Conservation (phyloP, 2,113 vertebrate genomes). For the Micronycteris hirsuta region DNA sequence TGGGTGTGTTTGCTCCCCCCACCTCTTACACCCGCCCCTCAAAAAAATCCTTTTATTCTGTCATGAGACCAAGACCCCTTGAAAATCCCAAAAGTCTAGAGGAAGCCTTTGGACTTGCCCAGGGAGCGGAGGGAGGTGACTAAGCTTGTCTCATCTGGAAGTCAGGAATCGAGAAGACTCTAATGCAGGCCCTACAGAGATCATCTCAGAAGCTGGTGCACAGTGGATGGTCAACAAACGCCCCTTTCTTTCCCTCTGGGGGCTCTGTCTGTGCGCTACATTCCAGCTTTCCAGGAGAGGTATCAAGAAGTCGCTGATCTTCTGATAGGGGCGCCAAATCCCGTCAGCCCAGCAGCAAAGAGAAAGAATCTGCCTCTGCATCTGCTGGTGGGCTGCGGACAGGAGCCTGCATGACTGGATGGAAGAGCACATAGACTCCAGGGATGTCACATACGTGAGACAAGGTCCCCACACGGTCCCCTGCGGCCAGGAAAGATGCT, state of each 20-base stretch:
- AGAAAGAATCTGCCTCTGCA: background rate
- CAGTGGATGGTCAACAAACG: background rate
- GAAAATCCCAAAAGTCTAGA: background rate
- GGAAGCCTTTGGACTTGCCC: background rate
- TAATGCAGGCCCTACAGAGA: background rate
- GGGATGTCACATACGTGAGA: accelerated
- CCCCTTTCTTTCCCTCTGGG: background rate
- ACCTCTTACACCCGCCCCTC: background rate
- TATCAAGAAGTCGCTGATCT: background rate
- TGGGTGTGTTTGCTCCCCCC: background rate
- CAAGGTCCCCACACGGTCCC: background rate
- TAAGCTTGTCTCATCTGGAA: background rate
- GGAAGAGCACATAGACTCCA: background rate
- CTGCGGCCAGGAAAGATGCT: background rate
- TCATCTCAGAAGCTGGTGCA: background rate
- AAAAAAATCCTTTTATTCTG: slow-evolving; percentile 6
- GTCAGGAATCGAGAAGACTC: background rate
- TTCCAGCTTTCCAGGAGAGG: background rate
- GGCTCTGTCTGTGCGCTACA: background rate
- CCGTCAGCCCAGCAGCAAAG: background rate
- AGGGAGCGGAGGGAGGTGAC: background rate
- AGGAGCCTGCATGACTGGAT: background rate
- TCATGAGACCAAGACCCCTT: background rate
- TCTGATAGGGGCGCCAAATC: background rate
- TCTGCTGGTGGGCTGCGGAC: background rate